Percentiles rank a stretch among this genome's conserved stretches.
Evolutionary conservation across 2,888 invertebrate species (phyloP).

Genomic region (Dicranocentrus wangi): DNA sequence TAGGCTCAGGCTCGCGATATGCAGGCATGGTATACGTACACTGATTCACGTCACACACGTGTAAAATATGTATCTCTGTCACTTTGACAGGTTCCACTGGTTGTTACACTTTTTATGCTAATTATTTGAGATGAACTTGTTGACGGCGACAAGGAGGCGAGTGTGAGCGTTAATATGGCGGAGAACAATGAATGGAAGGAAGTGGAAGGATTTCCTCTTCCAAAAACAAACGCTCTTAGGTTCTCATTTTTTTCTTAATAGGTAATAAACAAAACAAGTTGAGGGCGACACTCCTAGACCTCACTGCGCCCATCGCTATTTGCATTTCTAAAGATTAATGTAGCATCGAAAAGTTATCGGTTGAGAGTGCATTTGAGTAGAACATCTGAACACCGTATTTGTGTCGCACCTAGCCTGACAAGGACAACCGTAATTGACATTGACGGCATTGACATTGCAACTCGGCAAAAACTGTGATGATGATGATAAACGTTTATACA

Average conservation of each 20-base stretch:
- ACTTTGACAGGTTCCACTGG: not conserved
- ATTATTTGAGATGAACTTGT: not conserved
- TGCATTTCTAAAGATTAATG: not conserved
- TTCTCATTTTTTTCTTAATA: not conserved
- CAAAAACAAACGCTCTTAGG: not conserved
- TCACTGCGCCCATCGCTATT: not conserved
- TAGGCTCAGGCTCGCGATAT: not conserved
- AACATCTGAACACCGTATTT: no score
- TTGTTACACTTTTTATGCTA: slow-evolving; percentile 10
- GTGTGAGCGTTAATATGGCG: not conserved
- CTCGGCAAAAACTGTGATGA: no score
- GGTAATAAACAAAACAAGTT: not conserved
- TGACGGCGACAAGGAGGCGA: no score
- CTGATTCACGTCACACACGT: not conserved
- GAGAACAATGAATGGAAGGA: not conserved
- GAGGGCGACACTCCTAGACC: not conserved
- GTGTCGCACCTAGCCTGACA: no score
- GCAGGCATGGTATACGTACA: not conserved
- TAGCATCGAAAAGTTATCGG: not conserved
- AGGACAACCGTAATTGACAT: no score
- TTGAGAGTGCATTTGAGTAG: no score
- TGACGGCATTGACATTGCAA: no score
- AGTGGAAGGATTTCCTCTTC: slow-evolving; percentile 10
- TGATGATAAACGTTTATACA: no score
- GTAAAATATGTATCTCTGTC: not conserved